A percentile compares a stretch with the other conserved stretches of the same genome.
Conservation (phyloP, 2,797 vertebrate genomes). For the Agapornis canus region DNA sequence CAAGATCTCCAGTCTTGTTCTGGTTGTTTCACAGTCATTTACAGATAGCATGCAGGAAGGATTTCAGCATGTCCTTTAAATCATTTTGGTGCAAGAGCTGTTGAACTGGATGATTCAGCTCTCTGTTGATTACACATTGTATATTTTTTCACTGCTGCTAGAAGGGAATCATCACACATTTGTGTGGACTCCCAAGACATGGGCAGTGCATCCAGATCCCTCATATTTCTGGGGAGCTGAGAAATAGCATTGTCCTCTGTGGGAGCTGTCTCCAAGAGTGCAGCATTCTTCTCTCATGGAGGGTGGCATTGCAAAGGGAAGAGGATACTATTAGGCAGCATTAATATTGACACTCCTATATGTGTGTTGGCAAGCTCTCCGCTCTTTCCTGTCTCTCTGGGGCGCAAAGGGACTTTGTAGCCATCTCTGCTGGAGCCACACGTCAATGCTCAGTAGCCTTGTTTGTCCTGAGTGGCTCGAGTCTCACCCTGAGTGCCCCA, state of each 20-base stretch:
- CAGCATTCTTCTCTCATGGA: neutral
- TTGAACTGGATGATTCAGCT: slow-evolving; percentile 38
- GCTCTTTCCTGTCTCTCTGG: neutral
- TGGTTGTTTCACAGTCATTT: neutral
- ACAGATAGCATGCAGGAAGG: neutral
- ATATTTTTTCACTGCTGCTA: neutral
- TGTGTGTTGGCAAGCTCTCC: neutral
- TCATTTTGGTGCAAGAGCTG: neutral
- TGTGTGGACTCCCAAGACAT: neutral
- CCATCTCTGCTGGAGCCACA: neutral
- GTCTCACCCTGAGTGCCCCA: neutral
- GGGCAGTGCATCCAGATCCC: neutral
- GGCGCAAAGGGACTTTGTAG: neutral
- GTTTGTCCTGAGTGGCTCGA: slow-evolving; percentile 41
- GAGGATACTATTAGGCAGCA: neutral
- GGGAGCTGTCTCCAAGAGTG: neutral
- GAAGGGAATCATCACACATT: neutral
- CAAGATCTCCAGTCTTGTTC: neutral
- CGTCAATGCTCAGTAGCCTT: slow-evolving; percentile 45
- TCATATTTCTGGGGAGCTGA: neutral
- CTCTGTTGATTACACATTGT: neutral
- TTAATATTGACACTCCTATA: neutral
- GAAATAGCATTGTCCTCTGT: neutral
- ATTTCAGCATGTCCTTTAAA: slow-evolving; percentile 29
- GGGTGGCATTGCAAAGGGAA: neutral